These are phyloP conservation scores for Myotis vivesi DNA, from an alignment of 2,797 vertebrate species.

Conservation along the genomic window DNA sequence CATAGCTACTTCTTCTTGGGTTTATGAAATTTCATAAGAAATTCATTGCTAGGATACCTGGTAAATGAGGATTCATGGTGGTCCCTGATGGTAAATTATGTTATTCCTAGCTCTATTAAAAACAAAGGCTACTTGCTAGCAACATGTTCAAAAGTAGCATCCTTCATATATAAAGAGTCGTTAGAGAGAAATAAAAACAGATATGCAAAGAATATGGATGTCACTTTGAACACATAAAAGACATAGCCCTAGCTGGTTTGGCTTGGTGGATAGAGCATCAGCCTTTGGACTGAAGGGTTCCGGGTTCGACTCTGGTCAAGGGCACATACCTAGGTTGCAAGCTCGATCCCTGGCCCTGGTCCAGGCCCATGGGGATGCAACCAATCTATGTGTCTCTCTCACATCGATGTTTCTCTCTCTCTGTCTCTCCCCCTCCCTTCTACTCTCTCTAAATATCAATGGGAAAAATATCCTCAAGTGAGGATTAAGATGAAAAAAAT, in stretches of 20 bases:
- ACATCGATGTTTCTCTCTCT: no score
- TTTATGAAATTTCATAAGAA: background rate
- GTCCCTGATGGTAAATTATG: background rate
- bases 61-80: background rate
- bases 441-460: no score
- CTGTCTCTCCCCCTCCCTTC: no score
- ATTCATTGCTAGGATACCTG: background rate
- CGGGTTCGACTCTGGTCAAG: no score
- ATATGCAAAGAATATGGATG: background rate
- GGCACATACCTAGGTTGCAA: no score
- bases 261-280: no score
- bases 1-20: background rate
- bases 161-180: slow-evolving; percentile 1
- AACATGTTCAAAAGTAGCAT: background rate
- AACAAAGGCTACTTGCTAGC: background rate
- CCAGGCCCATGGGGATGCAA: no score
- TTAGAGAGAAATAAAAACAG: slow-evolving; percentile 15
- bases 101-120: background rate
- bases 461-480: no score
- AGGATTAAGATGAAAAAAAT: no score
- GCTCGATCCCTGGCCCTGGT: no score
- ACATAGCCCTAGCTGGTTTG: background rate
- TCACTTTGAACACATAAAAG: background rate
- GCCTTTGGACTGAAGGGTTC: no score
- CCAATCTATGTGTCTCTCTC: no score